A percentile compares a stretch with the other conserved stretches of the same genome.
Conservation (phyloP, 2,888 invertebrate species). For the Chymomyza amoena region DNA sequence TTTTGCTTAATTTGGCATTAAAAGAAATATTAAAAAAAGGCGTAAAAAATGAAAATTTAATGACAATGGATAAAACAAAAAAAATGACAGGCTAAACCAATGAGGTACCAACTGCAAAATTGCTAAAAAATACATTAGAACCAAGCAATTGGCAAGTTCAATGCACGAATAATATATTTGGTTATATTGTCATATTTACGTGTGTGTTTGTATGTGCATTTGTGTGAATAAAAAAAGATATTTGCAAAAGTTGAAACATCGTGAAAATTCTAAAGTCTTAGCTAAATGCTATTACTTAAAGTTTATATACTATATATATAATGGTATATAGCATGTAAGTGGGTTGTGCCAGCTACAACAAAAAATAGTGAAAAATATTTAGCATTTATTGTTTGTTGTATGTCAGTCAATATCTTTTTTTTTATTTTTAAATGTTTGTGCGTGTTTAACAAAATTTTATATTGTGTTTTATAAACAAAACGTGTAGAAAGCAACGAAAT, state of each 20-base stretch:
- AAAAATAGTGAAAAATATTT: not conserved
- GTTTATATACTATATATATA: not conserved
- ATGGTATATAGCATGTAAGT: not conserved
- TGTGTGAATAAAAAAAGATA: constrained; percentile 45
- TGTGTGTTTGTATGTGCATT: constrained; percentile 21
- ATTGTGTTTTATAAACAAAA: constrained; percentile 4
- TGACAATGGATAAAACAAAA: not conserved
- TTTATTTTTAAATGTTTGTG: not conserved
- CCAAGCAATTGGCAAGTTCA: constrained; percentile 64
- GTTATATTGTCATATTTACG: constrained; percentile 48
- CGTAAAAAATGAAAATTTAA: constrained; percentile 23
- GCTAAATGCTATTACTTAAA: not conserved
- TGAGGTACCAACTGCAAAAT: not conserved
- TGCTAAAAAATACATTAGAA: constrained; percentile 11
- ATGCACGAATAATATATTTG: constrained; percentile 72
- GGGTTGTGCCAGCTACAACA: not conserved
- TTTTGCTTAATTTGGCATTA: constrained; percentile 22
- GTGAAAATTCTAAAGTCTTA: constrained; percentile 47
- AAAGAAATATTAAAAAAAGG: constrained; percentile 19
- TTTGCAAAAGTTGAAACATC: constrained; percentile 53
- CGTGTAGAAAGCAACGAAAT: constrained; percentile 6
- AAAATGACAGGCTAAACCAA: not conserved
- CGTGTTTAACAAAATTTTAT: not conserved
- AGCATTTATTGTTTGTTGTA: not conserved
- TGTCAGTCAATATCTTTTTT: not conserved